Conservation (phyloP, 2,888 invertebrate genomes). For the Ceraclea dissimilis region DNA sequence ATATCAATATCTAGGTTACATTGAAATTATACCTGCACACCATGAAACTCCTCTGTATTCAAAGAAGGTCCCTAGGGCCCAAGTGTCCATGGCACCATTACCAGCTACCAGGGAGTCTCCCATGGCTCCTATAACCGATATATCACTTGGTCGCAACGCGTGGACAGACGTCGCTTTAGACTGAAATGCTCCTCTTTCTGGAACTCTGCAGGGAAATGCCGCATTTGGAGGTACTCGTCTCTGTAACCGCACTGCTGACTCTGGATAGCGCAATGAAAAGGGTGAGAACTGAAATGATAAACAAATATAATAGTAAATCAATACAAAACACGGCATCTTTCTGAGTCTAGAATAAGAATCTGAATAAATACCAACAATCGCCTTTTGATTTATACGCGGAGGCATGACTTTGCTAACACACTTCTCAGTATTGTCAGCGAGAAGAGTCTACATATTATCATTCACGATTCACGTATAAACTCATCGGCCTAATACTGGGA, state of each 20-base stretch:
- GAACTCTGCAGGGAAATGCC: conserved; percentile 49
- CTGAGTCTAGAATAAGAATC: no score
- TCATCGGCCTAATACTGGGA: no score
- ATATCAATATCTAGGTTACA: no score
- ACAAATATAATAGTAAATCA: not conserved
- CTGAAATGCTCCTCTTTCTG: not conserved
- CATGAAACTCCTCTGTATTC: conserved; percentile 69
- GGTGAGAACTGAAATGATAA: conserved; percentile 3
- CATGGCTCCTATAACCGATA: conserved; percentile 60
- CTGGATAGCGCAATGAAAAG: conserved; percentile 40
- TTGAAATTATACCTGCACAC: conserved; percentile 65
- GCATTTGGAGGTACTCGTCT: conserved; percentile 41
- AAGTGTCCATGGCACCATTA: conserved; percentile 66
- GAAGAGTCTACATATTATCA: no score
- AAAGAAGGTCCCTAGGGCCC: conserved; percentile 63
- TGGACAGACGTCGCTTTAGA: conserved; percentile 49
- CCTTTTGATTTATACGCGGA: no score
- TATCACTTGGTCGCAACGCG: conserved; percentile 56
- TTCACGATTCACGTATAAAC: no score
- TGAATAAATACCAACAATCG: no score
- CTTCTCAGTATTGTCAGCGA: no score
- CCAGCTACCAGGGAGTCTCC: conserved; percentile 68
- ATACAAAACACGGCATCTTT: no score
- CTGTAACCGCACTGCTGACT: conserved; percentile 45
- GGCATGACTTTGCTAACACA: no score